Base-by-base conservation (phyloP, 2,888 invertebrate species). In the Ferrisia virgata region DNA sequence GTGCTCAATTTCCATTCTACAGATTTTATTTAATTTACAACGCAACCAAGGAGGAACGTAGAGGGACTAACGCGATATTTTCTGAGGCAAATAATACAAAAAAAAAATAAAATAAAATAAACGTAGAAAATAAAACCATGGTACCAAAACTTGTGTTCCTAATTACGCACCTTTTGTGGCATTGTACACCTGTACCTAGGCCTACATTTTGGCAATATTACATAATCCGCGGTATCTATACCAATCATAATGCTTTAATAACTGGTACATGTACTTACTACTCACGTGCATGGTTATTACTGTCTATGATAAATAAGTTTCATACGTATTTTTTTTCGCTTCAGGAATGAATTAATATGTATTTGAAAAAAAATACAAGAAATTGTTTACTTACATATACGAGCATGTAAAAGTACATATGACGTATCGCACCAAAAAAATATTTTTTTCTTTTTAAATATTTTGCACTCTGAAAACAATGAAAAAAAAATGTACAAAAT, bases 21-120 rank as follows among this genome's bases (percentile, higher is more conserved):
- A 69, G 11, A 76, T 83, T 76, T 76, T 83, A 31, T 40, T 83
- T 36, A 76, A 33, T 33, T 72, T 83, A 31, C 28, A 83, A 47
- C 47, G 2, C n/a, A 36, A 9, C 4, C 3, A 36, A 28, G 22
- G 18, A 1, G 22, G 8, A 58, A 39, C 11, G 5, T 39, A 39
- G 11, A 39, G 5, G 11, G 11, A 39, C 11, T 58, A 58, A 31
- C 13, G 28, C 28, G 28, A 28, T 64, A 15, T 25, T 13, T 28
- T 64, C 15, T 13, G n/a, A n/a, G n/a, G n/a, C n/a, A n/a, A n/a
- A n/a, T n/a, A n/a, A n/a, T n/a, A n/a, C n/a, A n/a, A n/a, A n/a
- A n/a, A n/a, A n/a, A n/a, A n/a, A n/a, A 5, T 64, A 64, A 64
- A 15, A 64, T 28, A 53, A 53, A 53, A 1, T 53, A 22, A 18